These are phyloP conservation scores for Neopipo cinnamomea DNA, from an alignment of 2,113 vertebrate species.

Conservation along the genomic window DNA sequence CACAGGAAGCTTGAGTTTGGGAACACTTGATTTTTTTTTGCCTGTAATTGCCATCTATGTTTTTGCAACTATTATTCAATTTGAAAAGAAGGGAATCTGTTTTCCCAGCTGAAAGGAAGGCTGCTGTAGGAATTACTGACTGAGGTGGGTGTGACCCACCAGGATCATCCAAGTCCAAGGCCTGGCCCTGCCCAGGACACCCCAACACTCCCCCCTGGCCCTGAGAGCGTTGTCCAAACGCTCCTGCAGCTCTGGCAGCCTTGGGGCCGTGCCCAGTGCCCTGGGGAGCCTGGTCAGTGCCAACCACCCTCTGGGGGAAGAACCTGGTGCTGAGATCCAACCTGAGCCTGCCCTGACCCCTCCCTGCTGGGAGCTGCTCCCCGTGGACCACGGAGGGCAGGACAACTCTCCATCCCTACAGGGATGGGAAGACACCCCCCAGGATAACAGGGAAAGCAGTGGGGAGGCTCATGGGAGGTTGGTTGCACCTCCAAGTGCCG, in stretches of 20 bases:
- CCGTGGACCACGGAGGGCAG: not conserved
- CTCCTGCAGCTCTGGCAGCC: not conserved
- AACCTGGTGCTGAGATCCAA: fast-evolving
- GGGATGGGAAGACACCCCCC: not conserved
- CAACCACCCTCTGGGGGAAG: not conserved
- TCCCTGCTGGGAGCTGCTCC: not conserved
- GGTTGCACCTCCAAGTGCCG: not conserved
- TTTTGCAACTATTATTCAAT: not conserved
- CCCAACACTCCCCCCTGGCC: not conserved
- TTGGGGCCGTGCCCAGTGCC: not conserved
- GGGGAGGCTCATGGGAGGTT: fast-evolving
- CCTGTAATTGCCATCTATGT: not conserved
- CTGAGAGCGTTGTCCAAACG: not conserved
- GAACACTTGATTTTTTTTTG: not conserved
- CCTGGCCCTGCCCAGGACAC: not conserved
- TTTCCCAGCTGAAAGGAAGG: not conserved
- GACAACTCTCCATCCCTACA: not conserved
- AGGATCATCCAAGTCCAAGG: fast-evolving
- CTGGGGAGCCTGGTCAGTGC: not conserved
- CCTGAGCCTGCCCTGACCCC: not conserved
- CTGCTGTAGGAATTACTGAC: not conserved
- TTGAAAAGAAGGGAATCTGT: not conserved
- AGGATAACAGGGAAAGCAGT: not conserved
- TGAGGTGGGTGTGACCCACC: fast-evolving
- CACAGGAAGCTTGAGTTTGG: not conserved